A percentile compares a stretch with the other conserved stretches of the same genome.
Conservation (phyloP, 1,140 invertebrate species). For the Arctopsyche grandis region DNA sequence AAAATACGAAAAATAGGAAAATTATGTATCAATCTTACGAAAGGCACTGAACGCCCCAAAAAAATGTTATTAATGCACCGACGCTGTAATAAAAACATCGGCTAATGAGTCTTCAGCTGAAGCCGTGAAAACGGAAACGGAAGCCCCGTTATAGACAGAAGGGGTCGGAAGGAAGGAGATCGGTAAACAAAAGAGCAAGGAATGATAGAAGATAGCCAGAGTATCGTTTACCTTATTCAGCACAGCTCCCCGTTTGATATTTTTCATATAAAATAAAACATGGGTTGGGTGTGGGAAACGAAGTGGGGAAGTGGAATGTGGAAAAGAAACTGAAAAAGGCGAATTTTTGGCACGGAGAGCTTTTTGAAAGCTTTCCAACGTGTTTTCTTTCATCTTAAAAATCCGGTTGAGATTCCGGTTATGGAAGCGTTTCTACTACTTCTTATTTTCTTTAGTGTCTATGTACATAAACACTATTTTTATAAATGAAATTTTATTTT, state of each 20-base stretch:
- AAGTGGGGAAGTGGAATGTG: neutral
- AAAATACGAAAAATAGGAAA: no score
- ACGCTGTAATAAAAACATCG: slow-evolving; percentile 47
- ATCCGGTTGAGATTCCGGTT: slow-evolving; percentile 20
- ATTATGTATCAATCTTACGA: no score
- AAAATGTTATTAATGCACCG: slow-evolving; percentile 22
- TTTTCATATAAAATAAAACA: slow-evolving; percentile 35
- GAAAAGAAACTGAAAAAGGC: slow-evolving; percentile 7
- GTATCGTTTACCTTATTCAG: slow-evolving; percentile 29
- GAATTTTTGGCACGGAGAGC: slow-evolving; percentile 23
- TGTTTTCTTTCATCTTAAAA: slow-evolving; percentile 31
- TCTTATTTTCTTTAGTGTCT: neutral
- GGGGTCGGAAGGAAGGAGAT: slow-evolving; percentile 38
- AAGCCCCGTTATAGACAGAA: neutral
- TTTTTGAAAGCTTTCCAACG: slow-evolving; percentile 29
- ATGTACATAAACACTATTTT: neutral
- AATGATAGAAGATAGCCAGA: slow-evolving; percentile 28
- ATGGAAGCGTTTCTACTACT: neutral
- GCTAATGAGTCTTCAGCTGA: slow-evolving; percentile 40
- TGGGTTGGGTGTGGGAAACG: neutral
- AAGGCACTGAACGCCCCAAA: neutral
- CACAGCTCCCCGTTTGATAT: slow-evolving; percentile 15
- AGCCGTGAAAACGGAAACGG: slow-evolving; percentile 14
- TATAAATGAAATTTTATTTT: no score
- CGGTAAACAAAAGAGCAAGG: slow-evolving; percentile 52